Evolutionary conservation across 1,140 invertebrate genomes (phyloP).

Genomic region (Drosophila cardini): DNA sequence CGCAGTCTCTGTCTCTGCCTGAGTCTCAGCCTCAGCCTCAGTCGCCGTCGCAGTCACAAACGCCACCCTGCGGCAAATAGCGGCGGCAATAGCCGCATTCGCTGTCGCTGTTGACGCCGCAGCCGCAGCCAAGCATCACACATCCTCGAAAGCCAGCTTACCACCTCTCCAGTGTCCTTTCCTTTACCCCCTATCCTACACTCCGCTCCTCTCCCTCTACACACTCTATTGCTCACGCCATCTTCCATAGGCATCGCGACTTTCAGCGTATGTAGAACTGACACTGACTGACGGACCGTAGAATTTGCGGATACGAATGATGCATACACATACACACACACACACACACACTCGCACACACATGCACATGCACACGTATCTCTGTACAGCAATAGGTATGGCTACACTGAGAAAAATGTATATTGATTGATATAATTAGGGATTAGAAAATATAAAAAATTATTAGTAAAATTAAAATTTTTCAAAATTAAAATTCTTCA

Average conservation of each 20-base stretch:
- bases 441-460: no score
- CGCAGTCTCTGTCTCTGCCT: slow-evolving; percentile 32
- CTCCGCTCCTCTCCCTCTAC: background rate
- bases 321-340: slow-evolving; percentile 26
- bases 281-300: slow-evolving; percentile 61
- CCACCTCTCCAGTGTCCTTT: background rate
- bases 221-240: background rate
- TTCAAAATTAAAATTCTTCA: no score
- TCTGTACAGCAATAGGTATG: background rate
- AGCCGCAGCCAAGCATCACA: slow-evolving; percentile 46
- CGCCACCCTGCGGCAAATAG: slow-evolving; percentile 63
- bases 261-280: slow-evolving; percentile 60
- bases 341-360: background rate
- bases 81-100: slow-evolving; percentile 19
- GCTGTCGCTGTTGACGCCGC: slow-evolving; percentile 7
- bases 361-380: background rate
- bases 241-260: slow-evolving; percentile 49
- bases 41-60: no score
- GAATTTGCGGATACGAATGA: slow-evolving; percentile 43
- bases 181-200: background rate
- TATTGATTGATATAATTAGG: no score
- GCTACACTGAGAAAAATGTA: no score
- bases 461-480: no score
- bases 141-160: slow-evolving; percentile 11
- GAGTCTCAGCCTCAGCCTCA: no score